phyloP scores from a whole-genome alignment of 2,113 vertebrate species.

The Tapirus terrestris region DNA sequence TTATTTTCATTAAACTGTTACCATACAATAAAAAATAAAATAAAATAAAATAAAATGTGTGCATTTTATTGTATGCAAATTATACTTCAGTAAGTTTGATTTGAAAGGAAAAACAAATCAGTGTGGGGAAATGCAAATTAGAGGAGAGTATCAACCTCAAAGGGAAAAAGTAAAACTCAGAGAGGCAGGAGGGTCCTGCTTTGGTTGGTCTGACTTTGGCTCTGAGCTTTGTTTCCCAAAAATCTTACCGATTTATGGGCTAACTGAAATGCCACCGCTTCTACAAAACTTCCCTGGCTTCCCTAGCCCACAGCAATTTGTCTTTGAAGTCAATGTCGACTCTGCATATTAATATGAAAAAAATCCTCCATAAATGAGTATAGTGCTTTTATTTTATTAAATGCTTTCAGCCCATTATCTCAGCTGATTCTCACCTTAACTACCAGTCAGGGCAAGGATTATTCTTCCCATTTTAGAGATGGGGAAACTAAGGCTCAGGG shows the following conservation, averaged over 20 bases:
- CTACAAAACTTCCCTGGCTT: not conserved
- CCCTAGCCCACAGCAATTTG: not conserved
- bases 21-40: too few species aligned
- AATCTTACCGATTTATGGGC: not conserved
- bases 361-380: not conserved
- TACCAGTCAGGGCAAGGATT: not conserved
- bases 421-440: not conserved
- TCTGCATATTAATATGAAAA: not conserved
- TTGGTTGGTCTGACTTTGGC: not conserved
- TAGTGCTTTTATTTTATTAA: not conserved
- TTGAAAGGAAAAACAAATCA: slow-evolving; percentile 8
- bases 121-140: not conserved
- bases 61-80: not conserved
- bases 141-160: not conserved
- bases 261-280: not conserved
- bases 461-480: slow-evolving; percentile 18
- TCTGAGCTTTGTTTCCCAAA: not conserved
- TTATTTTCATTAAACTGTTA: not conserved
- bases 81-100: not conserved
- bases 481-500: not conserved
- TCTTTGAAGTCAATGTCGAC: not conserved
- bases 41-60: not conserved
- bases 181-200: not conserved
- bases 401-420: not conserved
- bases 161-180: not conserved